phyloP scores from a whole-genome alignment of 2,797 vertebrate genomes.

The Buphagus erythrorhynchus region DNA sequence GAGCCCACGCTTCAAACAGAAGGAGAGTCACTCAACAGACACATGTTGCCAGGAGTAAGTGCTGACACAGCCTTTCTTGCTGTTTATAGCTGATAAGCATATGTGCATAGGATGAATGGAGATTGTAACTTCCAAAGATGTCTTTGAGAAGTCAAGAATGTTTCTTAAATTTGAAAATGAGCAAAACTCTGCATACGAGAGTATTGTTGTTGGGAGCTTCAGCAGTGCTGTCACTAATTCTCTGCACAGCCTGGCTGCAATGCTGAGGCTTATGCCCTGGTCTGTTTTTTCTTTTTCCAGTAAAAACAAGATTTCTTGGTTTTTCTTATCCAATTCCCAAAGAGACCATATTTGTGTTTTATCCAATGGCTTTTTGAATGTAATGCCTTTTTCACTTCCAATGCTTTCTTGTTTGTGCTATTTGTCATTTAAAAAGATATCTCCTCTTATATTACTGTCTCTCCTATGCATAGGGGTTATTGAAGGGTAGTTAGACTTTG shows the following conservation, averaged over 20 bases:
- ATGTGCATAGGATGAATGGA: not conserved
- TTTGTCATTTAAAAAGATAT: not conserved
- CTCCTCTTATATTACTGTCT: not conserved
- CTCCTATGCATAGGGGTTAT: not conserved
- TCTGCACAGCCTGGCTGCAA: not conserved
- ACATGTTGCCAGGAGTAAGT: slow-evolving; percentile 66
- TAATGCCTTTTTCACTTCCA: not conserved
- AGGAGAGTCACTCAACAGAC: slow-evolving; percentile 57
- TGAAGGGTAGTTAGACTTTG: not conserved
- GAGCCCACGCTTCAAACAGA: slow-evolving; percentile 60
- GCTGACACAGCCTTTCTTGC: not conserved
- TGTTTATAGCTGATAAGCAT: not conserved
- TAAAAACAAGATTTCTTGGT: not conserved
- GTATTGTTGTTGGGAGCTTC: not conserved
- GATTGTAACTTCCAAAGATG: not conserved
- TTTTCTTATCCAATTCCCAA: not conserved
- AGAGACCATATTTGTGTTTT: not conserved
- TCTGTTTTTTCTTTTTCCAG: not conserved
- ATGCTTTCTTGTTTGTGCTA: not conserved
- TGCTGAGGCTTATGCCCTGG: not conserved
- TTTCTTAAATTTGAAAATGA: not conserved
- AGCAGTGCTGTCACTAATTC: not conserved
- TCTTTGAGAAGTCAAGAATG: not conserved
- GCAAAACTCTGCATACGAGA: not conserved
- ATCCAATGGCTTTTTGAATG: not conserved